Base-by-base conservation (phyloP, 2,888 invertebrate species). In the Dicyrtoma fusca region DNA sequence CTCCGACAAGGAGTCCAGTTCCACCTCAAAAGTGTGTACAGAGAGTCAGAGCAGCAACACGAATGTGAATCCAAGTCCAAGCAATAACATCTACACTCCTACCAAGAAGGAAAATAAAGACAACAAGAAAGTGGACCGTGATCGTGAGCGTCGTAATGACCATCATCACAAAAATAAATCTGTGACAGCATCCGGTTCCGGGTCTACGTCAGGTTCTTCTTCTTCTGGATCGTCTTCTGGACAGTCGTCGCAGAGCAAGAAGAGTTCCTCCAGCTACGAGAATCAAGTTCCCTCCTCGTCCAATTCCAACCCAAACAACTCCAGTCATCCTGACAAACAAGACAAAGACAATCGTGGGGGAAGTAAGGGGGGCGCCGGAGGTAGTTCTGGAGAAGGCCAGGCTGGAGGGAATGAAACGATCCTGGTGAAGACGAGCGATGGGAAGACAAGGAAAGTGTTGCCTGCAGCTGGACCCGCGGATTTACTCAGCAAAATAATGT, bases 351-450 rank as follows among this genome's bases (percentile, higher is more conserved):
- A 5, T 53, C 49, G 25, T 26, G 14, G 42, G n/a, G n/a, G n/a
- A n/a, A n/a, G n/a, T n/a, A n/a, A n/a, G n/a, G n/a, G n/a, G n/a
- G 11, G 19, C 5, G 17, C 25, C 17, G 23, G 21, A 44, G 19
- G 21, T 61, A 14, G 23, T 17, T 25, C 47, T 45, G 69, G 14
- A 72, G 59, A 19, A 3, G 34, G 34, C 34, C n/a, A 23, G 34
- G 11, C 59, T 17, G 34, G 26, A n/a, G 73, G 71, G 10, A 73
- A 77, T 26, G 78, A 79, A 71, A 79, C 34, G 34, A 34, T 80
- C 14, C 73, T 79, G 25, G 26, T 80, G n/a, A 77, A 77, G 51
- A 79, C 72, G 8, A 76, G 74, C 63, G 80, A 77, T 57, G 74
- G 78, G 11, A 80, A 77, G 47, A 75, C 76, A 14, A 57, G 77